These are phyloP conservation scores for Corythaeola cristata DNA, from an alignment of 2,113 vertebrate genomes.

Conservation along the genomic window DNA sequence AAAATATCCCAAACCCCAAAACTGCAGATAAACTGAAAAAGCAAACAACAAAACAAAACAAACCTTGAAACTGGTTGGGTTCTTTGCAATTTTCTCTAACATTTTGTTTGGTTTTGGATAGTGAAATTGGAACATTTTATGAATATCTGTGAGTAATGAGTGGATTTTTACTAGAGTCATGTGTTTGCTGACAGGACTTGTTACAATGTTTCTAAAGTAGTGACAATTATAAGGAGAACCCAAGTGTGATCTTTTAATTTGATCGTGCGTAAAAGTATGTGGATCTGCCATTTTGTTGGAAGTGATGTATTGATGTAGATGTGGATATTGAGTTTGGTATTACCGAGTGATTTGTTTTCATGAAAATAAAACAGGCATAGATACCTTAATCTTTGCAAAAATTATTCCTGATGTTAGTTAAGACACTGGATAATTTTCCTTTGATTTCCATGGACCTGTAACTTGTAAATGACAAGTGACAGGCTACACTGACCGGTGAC, in stretches of 20 bases:
- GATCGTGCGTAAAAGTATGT: neutral
- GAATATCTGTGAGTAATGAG: neutral
- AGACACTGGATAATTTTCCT: neutral
- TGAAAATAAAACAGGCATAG: neutral
- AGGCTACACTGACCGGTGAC: neutral
- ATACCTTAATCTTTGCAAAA: neutral
- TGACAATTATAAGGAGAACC: neutral
- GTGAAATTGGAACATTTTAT: neutral
- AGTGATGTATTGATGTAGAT: neutral
- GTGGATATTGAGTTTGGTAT: neutral
- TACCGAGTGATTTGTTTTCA: neutral
- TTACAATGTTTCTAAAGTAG: neutral
- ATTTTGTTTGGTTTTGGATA: neutral
- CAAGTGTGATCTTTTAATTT: neutral
- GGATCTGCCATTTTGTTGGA: slow-evolving; percentile 34
- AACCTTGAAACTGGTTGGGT: neutral
- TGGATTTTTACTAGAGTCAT: neutral
- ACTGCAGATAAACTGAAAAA: neutral
- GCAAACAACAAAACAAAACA: neutral
- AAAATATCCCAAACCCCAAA: neutral
- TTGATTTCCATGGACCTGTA: neutral
- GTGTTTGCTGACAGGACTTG: neutral
- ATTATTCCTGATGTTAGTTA: neutral
- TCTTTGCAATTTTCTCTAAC: neutral
- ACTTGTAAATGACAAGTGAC: neutral